Evolutionary conservation across 2,797 vertebrate species (phyloP).

Genomic region (Enteromius radiatus): DNA sequence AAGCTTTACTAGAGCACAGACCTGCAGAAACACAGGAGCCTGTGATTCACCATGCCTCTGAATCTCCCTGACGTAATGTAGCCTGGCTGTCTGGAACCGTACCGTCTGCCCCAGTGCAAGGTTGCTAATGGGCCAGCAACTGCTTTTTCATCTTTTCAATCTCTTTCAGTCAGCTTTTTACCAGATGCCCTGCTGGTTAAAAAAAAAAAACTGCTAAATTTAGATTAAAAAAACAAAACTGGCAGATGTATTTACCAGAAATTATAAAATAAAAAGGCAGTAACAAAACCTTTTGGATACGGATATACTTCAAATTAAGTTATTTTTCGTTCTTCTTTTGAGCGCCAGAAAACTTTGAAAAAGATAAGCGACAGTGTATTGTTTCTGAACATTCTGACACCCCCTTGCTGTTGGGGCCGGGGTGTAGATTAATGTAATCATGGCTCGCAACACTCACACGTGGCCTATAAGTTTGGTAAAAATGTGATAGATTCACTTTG

Average conservation of each 20-base stretch:
- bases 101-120: conserved; percentile 4
- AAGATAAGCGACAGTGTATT: too few relatives aligned
- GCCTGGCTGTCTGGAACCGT: conserved; percentile 23
- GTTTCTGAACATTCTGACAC: too few relatives aligned
- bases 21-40: conserved; percentile 45
- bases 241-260: background rate
- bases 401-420: too few relatives aligned
- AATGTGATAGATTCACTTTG: too few relatives aligned
- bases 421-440: too few relatives aligned
- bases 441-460: too few relatives aligned
- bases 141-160: conserved; percentile 21
- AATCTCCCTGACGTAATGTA: conserved; percentile 39
- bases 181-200: background rate
- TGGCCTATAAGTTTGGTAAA: too few relatives aligned
- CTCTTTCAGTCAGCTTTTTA: background rate
- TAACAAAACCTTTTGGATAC: background rate
- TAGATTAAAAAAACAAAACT: background rate
- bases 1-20: conserved; percentile 61
- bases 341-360: too few relatives aligned
- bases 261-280: background rate
- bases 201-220: background rate
- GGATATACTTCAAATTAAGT: too few relatives aligned
- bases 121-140: conserved; percentile 37
- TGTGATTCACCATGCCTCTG: conserved; percentile 40
- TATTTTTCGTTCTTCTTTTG: too few relatives aligned